Evolutionary conservation across 2,797 vertebrate genomes (phyloP).

Genomic region (Cossypha polioptera): DNA sequence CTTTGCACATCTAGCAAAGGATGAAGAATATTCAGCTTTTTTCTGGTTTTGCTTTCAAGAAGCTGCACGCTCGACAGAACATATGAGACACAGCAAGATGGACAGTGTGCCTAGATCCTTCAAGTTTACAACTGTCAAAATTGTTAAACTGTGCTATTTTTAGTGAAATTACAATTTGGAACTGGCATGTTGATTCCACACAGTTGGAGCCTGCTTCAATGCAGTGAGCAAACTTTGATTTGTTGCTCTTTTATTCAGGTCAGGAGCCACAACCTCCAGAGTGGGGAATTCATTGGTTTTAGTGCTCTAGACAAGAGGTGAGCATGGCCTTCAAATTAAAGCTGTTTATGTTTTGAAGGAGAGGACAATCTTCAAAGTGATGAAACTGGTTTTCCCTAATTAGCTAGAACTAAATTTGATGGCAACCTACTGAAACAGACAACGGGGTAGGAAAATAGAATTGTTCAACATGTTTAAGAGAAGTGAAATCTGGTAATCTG

Average conservation of each 20-base stretch:
- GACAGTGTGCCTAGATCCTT: slow-evolving; percentile 35
- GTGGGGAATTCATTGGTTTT: slow-evolving; percentile 10
- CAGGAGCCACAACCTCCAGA: slow-evolving; percentile 46
- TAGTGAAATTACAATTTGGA: slow-evolving; percentile 54
- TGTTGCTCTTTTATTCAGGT: slow-evolving; percentile 65
- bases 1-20: neutral
- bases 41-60: neutral
- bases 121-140: slow-evolving; percentile 48
- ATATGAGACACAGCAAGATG: slow-evolving; percentile 11
- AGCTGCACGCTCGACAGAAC: neutral
- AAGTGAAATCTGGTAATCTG: slow-evolving; percentile 10
- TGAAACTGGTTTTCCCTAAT: slow-evolving; percentile 31
- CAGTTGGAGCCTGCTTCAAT: slow-evolving; percentile 35
- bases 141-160: slow-evolving; percentile 53
- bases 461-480: neutral
- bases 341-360: neutral
- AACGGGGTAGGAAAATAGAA: neutral
- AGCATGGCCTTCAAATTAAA: slow-evolving; percentile 41
- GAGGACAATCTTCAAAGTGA: neutral
- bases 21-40: neutral
- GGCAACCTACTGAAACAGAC: slow-evolving; percentile 19
- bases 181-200: slow-evolving; percentile 36
- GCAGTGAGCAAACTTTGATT: slow-evolving; percentile 55
- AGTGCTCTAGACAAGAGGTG: neutral
- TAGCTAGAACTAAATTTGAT: slow-evolving; percentile 36